phyloP scores from a whole-genome alignment of 1,140 invertebrate species.

The Drosophila asahinai region DNA sequence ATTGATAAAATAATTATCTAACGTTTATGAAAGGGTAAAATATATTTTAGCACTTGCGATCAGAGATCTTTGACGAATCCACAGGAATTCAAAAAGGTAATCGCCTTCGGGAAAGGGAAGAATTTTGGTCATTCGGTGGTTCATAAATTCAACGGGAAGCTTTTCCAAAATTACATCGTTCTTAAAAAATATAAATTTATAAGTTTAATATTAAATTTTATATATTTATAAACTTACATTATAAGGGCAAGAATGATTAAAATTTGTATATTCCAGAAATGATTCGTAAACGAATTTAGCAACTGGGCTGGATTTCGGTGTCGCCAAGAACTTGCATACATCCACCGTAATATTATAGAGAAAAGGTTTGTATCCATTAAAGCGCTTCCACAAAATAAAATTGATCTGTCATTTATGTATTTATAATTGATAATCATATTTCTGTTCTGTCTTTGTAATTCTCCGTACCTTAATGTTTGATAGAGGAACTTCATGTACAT shows the following conservation, averaged over 20 bases:
- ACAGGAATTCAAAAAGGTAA: conserved; percentile 9
- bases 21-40: neutral
- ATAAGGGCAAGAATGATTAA: neutral
- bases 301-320: neutral
- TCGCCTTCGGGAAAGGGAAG: conserved; percentile 21
- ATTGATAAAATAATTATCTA: neutral
- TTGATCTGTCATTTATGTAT: neutral
- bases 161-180: conserved; percentile 1
- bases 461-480: neutral
- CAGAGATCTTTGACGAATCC: neutral
- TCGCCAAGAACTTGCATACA: neutral
- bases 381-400: neutral
- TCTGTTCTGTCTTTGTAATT: neutral
- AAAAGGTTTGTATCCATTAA: conserved; percentile 14
- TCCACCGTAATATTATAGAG: neutral
- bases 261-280: neutral
- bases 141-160: conserved; percentile 1
- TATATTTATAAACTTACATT: neutral
- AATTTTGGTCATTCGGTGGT: neutral
- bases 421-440: neutral
- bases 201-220: too few species aligned
- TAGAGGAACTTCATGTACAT: neutral
- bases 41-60: neutral
- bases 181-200: neutral
- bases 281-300: neutral